A percentile compares a stretch with the other conserved stretches of the same genome.
Conservation (phyloP, 2,797 vertebrate genomes). For the Atherinosoma microstoma region DNA sequence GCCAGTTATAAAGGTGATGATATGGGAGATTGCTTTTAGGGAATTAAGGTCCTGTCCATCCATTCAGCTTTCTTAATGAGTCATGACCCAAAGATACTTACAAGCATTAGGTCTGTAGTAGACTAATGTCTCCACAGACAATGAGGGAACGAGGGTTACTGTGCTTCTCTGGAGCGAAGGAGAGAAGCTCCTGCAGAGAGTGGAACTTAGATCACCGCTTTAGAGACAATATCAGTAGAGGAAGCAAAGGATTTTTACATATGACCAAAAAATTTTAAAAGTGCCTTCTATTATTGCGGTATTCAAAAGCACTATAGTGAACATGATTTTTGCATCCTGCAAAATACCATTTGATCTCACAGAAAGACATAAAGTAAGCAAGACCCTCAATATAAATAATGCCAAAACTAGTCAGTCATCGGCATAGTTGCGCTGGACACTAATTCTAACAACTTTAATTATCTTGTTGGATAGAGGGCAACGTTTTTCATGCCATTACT, state of each 20-base stretch:
- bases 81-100: constrained; percentile 17
- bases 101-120: constrained; percentile 16
- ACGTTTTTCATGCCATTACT: too few species aligned
- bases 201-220: background rate
- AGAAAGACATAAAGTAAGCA: background rate
- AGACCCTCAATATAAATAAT: too few species aligned
- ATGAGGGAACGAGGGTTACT: constrained; percentile 9
- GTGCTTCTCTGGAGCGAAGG: constrained; percentile 27
- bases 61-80: constrained; percentile 19
- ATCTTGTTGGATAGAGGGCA: too few species aligned
- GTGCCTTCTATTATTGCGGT: background rate
- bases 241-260: background rate
- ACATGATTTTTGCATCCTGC: too few species aligned
- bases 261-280: background rate
- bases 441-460: too few species aligned
- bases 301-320: too few species aligned
- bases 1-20: background rate
- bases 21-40: constrained; percentile 4
- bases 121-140: constrained; percentile 33
- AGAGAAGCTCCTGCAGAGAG: constrained; percentile 41
- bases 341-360: background rate
- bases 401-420: too few species aligned
- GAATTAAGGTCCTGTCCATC: constrained; percentile 23
- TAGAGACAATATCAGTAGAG: constrained; percentile 4
- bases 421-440: too few species aligned